Evolutionary conservation across 2,797 vertebrate genomes (phyloP).

Genomic region (Martes flavigula): DNA sequence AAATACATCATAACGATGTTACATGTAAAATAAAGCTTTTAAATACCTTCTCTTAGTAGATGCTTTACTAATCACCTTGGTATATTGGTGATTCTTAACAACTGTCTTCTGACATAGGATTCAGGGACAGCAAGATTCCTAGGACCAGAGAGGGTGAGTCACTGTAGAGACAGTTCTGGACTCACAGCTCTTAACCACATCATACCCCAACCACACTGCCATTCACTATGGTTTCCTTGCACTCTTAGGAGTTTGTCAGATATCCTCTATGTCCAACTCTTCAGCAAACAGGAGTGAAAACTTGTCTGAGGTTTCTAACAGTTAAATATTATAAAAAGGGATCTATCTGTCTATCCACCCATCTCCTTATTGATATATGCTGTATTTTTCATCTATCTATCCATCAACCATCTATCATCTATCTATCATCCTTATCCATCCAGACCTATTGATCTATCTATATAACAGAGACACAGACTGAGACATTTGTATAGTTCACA

Average conservation of each 20-base stretch:
- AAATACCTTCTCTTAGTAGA: background rate
- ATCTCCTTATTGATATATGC: background rate
- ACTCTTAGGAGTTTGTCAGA: background rate
- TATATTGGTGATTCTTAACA: background rate
- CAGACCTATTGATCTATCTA: background rate
- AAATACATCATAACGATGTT: background rate
- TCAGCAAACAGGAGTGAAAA: background rate
- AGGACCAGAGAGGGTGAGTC: background rate
- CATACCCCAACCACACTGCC: background rate
- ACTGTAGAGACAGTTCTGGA: background rate
- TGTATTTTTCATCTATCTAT: background rate
- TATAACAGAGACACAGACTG: background rate
- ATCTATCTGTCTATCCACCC: too few species aligned
- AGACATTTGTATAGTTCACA: background rate
- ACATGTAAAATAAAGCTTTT: background rate
- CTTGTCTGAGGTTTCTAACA: too few species aligned
- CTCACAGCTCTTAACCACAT: background rate
- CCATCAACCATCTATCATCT: background rate
- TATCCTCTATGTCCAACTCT: background rate
- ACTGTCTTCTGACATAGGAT: background rate
- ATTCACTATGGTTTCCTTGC: background rate
- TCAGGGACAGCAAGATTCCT: background rate
- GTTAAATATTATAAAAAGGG: background rate
- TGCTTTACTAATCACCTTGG: background rate
- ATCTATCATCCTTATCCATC: background rate